These are phyloP conservation scores for Nineta flava DNA, from an alignment of 2,888 invertebrate genomes.

Conservation along the genomic window DNA sequence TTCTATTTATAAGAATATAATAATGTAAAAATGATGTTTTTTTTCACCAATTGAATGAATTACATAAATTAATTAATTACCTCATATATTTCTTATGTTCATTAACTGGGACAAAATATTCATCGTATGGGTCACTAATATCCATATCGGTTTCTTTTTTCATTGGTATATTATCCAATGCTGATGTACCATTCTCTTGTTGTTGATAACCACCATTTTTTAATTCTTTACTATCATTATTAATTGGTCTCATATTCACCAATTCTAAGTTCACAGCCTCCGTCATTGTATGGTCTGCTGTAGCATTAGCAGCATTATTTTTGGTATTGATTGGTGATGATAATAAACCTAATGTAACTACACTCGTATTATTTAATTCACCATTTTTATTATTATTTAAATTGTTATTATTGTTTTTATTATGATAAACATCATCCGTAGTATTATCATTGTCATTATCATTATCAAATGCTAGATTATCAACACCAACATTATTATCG, in stretches of 20 bases:
- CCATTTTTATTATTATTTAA: constrained; percentile 29
- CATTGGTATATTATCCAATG: constrained; percentile 30
- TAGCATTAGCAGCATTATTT: constrained; percentile 13
- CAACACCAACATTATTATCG: constrained; percentile 31
- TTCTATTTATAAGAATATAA: too few species aligned
- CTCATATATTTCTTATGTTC: constrained; percentile 74
- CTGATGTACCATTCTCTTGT: constrained; percentile 15
- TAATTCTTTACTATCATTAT: constrained; percentile 36
- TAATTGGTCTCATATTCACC: constrained; percentile 50
- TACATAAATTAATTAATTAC: constrained; percentile 27
- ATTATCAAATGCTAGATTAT: constrained; percentile 27
- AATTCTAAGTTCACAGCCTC: constrained; percentile 70
- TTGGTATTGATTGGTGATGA: constrained; percentile 18
- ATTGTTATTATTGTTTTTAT: constrained; percentile 20
- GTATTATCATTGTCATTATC: constrained; percentile 32
- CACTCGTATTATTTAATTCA: constrained; percentile 7
- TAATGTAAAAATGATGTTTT: not conserved
- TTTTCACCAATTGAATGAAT: too few species aligned
- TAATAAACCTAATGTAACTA: constrained; percentile 17
- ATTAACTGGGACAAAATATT: constrained; percentile 73
- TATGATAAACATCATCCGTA: not conserved
- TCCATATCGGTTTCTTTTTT: constrained; percentile 52
- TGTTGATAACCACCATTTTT: constrained; percentile 23
- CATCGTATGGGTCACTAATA: constrained; percentile 58
- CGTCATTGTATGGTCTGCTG: constrained; percentile 18